A percentile compares a stretch with the other conserved stretches of the same genome.
Conservation (phyloP, 2,113 vertebrate genomes). For the Acrocephalus kingi region DNA sequence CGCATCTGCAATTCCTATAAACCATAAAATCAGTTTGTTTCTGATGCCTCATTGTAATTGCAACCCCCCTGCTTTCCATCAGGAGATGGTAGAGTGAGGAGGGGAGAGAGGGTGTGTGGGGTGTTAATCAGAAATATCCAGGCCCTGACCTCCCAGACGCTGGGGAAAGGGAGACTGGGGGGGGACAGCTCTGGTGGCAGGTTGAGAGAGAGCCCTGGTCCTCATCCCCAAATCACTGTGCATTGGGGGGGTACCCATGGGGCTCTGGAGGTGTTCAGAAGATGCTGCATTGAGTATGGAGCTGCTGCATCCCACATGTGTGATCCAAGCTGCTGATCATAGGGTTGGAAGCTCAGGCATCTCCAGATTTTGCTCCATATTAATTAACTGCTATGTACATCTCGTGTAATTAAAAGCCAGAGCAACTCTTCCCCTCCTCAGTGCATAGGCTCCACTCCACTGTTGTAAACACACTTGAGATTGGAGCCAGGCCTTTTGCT, state of each 20-base stretch:
- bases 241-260: fast-evolving
- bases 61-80: not conserved
- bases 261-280: not conserved
- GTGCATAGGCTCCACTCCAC: not conserved
- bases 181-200: not conserved
- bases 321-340: not conserved
- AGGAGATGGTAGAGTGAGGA: not conserved
- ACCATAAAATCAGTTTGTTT: not conserved
- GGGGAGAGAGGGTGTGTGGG: not conserved
- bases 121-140: not conserved
- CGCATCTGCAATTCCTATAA: not conserved
- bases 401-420: conserved; percentile 39
- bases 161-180: not conserved
- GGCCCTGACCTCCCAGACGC: not conserved
- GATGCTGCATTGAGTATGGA: fast-evolving
- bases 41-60: not conserved
- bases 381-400: not conserved
- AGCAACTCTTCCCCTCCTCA: not conserved
- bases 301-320: not conserved
- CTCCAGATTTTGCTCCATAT: not conserved
- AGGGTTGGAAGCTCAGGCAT: not conserved
- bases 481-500: not conserved
- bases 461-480: conserved; percentile 12
- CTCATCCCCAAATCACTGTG: fast-evolving
- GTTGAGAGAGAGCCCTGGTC: not conserved